Conservation (phyloP, 1,140 invertebrate species). For the Cyclina sinensis region DNA sequence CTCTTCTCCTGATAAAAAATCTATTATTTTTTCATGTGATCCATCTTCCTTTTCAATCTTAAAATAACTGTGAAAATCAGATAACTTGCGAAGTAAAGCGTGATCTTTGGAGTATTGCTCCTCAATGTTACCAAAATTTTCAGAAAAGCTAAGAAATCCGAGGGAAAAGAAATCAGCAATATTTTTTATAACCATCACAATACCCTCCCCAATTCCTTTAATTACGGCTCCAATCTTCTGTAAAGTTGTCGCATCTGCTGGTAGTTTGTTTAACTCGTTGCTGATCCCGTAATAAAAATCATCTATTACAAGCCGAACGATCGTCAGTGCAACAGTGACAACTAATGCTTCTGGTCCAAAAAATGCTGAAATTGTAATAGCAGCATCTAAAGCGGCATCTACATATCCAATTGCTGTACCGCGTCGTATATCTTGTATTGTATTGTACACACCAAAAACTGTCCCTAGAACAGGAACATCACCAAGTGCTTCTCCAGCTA, state of each 20-base stretch:
- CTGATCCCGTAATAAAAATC: not conserved
- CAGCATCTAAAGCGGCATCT: not conserved
- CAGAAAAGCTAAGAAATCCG: not conserved
- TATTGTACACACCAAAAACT: not conserved
- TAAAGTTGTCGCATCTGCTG: not conserved
- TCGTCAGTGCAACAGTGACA: not conserved
- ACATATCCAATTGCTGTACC: not conserved
- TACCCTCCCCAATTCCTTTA: not conserved
- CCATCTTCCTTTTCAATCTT: not conserved
- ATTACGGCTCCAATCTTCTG: not conserved
- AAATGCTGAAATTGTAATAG: not conserved
- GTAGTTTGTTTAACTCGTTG: not conserved
- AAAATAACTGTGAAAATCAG: not conserved
- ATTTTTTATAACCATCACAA: not conserved
- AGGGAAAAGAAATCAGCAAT: not conserved
- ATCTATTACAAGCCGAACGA: conserved; percentile 1
- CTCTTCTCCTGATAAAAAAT: not conserved
- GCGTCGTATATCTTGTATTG: not conserved
- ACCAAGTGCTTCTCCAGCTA: not conserved
- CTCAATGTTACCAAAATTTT: not conserved
- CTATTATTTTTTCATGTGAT: not conserved
- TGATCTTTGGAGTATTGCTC: not conserved
- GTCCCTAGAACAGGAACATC: not conserved
- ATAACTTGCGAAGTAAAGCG: not conserved
- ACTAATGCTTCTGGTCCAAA: not conserved